phyloP scores from a whole-genome alignment of 2,888 invertebrate species.

The Lacanobia oleracea region DNA sequence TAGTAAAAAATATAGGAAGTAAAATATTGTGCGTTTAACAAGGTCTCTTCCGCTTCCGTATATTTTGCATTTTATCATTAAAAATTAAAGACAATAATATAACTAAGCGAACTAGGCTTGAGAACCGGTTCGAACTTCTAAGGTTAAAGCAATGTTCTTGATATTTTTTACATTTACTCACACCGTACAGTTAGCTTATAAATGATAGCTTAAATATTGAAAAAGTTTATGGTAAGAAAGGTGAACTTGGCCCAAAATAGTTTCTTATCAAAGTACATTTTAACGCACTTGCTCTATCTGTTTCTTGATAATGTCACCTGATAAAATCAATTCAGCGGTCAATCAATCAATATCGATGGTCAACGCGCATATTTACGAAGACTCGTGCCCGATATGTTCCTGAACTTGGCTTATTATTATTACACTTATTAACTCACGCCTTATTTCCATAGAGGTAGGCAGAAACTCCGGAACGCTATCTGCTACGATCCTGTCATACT shows the following conservation, averaged over 20 bases:
- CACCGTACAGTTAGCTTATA: neutral
- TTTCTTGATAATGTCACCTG: neutral
- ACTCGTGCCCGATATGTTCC: neutral
- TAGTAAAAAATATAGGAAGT: neutral
- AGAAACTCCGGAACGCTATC: no score
- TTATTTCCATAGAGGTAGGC: no score
- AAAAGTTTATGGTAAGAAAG: neutral
- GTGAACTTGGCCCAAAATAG: neutral
- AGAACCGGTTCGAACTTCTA: conserved; percentile 8
- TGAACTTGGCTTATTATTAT: no score
- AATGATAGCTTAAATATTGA: neutral
- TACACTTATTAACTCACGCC: no score
- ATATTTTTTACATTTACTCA: conserved; percentile 8
- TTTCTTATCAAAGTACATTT: neutral
- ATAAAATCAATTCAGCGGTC: conserved; percentile 3
- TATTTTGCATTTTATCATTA: conserved; percentile 10
- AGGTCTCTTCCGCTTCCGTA: conserved; percentile 43
- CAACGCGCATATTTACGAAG: neutral
- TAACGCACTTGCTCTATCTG: neutral
- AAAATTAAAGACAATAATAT: neutral
- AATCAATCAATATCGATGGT: neutral
- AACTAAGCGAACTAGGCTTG: conserved; percentile 8
- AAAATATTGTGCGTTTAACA: neutral
- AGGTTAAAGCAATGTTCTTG: neutral
- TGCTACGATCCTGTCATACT: no score